Percentiles rank a stretch among this genome's conserved stretches.
These are phyloP conservation scores for Nannoperca obscura DNA, from an alignment of 2,797 vertebrate species.

Conservation along the genomic window DNA sequence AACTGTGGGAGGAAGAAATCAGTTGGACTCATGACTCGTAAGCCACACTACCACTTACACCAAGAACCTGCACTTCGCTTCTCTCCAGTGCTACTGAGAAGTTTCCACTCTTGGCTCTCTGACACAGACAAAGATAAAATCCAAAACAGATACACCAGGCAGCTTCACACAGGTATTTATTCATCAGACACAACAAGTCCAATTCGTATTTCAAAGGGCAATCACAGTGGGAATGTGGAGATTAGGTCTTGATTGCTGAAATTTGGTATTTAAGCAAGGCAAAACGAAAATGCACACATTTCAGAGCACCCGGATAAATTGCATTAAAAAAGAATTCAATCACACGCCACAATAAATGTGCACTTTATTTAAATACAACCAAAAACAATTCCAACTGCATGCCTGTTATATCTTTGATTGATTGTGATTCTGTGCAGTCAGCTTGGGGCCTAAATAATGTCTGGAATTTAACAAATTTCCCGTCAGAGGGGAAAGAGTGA, in stretches of 20 bases:
- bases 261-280: constrained; percentile 52
- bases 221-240: constrained; percentile 42
- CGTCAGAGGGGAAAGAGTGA: constrained; percentile 9
- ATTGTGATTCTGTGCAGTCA: constrained; percentile 20
- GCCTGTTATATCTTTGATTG: not conserved
- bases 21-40: not conserved
- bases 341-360: constrained; percentile 45
- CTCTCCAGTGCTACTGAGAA: not conserved
- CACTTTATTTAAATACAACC: constrained; percentile 21
- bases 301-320: constrained; percentile 28
- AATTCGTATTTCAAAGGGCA: constrained; percentile 62
- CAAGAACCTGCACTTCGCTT: not conserved
- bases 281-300: constrained; percentile 37
- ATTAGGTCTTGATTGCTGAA: constrained; percentile 52
- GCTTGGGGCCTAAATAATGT: not conserved
- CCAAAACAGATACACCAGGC: constrained; percentile 25
- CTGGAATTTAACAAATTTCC: constrained; percentile 30
- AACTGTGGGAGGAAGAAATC: not conserved
- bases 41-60: not conserved
- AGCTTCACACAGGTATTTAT: constrained; percentile 43
- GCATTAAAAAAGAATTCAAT: constrained; percentile 55
- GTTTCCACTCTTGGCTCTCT: constrained; percentile 28
- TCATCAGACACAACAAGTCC: constrained; percentile 45
- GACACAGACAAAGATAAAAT: constrained; percentile 26
- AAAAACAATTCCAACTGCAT: constrained; percentile 23